phyloP scores from a whole-genome alignment of 2,113 vertebrate species.

The Chaetodon trifascialis region DNA sequence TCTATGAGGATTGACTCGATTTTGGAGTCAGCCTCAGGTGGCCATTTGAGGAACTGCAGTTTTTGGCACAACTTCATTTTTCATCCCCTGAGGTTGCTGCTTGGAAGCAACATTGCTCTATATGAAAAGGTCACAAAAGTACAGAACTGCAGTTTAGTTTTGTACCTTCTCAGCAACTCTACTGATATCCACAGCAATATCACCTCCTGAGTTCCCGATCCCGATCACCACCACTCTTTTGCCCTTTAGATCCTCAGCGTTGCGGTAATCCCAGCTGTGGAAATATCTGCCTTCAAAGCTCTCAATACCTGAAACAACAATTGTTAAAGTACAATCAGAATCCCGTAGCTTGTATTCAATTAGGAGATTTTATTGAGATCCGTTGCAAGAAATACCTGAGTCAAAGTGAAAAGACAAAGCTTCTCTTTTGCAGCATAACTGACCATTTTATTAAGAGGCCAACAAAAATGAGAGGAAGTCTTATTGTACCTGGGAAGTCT shows the following conservation, averaged over 20 bases:
- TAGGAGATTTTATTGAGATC: too few relatives aligned
- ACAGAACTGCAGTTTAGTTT: not conserved
- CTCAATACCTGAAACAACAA: slow-evolving; percentile 85
- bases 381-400: too few relatives aligned
- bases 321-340: not conserved
- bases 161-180: slow-evolving; percentile 88
- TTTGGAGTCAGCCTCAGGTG: too few relatives aligned
- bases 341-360: too few relatives aligned
- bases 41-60: too few relatives aligned
- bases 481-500: slow-evolving; percentile 87
- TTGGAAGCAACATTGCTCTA: not conserved
- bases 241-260: slow-evolving; percentile 76
- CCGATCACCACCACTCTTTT: slow-evolving; percentile 90
- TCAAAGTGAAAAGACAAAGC: too few relatives aligned
- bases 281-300: slow-evolving; percentile 87
- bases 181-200: slow-evolving; percentile 92
- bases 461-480: not conserved
- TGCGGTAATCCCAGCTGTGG: slow-evolving; percentile 91
- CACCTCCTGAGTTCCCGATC: slow-evolving; percentile 91
- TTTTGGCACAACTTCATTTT: too few relatives aligned
- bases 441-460: too few relatives aligned
- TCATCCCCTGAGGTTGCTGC: too few relatives aligned
- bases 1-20: too few relatives aligned
- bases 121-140: not conserved
- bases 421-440: too few relatives aligned